Evolutionary conservation across 1,140 invertebrate genomes (phyloP).

Genomic region (Apis florea): DNA sequence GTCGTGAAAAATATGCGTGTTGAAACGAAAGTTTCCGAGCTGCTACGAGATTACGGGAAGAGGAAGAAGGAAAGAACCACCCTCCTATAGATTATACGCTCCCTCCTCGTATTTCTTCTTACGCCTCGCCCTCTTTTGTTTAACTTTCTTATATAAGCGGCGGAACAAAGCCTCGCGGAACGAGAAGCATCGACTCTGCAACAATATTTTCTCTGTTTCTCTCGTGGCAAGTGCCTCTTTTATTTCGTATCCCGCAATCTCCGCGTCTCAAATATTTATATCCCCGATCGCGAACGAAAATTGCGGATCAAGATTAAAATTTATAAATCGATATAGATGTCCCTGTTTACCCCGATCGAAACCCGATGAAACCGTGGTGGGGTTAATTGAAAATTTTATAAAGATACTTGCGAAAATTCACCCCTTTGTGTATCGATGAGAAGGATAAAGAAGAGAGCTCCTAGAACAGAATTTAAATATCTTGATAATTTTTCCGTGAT

Average conservation of each 20-base stretch:
- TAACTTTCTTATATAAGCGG: constrained; percentile 53
- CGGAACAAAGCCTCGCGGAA: constrained; percentile 22
- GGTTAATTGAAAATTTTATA: too few species aligned
- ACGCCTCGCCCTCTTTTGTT: constrained; percentile 45
- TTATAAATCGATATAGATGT: not conserved
- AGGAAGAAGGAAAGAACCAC: not conserved
- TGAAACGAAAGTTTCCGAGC: constrained; percentile 33
- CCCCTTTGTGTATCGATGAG: too few species aligned
- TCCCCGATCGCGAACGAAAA: not conserved
- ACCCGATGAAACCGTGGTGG: not conserved
- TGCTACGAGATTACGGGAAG: constrained; percentile 28
- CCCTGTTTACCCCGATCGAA: not conserved
- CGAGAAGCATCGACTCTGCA: constrained; percentile 36
- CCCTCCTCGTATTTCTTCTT: constrained; percentile 42
- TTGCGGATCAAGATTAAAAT: constrained; percentile 9
- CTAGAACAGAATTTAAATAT: too few species aligned
- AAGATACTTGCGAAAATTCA: too few species aligned
- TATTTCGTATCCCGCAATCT: constrained; percentile 5
- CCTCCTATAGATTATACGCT: constrained; percentile 47
- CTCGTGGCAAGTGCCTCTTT: constrained; percentile 31
- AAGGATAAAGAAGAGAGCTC: too few species aligned
- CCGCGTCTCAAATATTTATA: constrained; percentile 43
- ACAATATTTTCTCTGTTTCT: constrained; percentile 65
- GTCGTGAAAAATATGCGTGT: constrained; percentile 1
- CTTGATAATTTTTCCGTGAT: too few species aligned